phyloP scores from a whole-genome alignment of 2,113 vertebrate species.

The Dipodomys merriami region DNA sequence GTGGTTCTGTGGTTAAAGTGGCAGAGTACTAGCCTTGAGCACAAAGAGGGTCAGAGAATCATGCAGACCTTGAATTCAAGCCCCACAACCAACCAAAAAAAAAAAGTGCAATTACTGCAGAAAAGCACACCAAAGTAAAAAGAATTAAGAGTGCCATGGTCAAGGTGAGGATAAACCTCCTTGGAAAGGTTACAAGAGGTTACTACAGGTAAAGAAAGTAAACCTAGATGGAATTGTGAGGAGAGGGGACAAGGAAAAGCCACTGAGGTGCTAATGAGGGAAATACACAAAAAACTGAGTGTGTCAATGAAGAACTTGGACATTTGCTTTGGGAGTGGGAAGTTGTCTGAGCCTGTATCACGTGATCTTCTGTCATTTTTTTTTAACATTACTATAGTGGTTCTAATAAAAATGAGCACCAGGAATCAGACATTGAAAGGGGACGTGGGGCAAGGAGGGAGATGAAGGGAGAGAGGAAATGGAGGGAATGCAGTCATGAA shows the following conservation, averaged over 20 bases:
- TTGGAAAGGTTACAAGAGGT: background rate
- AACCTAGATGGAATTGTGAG: background rate
- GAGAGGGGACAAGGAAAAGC: background rate
- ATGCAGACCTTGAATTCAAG: too few relatives aligned
- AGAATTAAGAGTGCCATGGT: background rate
- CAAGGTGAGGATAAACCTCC: background rate
- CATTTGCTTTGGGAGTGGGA: background rate
- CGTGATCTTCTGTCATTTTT: background rate
- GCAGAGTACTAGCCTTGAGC: too few relatives aligned
- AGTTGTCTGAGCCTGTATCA: background rate
- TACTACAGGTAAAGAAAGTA: background rate
- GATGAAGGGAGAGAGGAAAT: too few relatives aligned
- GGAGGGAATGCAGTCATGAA: too few relatives aligned
- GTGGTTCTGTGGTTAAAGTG: too few relatives aligned
- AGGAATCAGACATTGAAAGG: too few relatives aligned
- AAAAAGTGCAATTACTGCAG: background rate
- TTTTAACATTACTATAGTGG: background rate
- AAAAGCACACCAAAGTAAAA: background rate
- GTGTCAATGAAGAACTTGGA: background rate
- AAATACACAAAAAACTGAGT: background rate
- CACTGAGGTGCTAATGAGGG: background rate
- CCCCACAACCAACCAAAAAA: too few relatives aligned
- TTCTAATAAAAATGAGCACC: background rate
- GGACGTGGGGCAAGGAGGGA: too few relatives aligned
- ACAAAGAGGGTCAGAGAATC: too few relatives aligned